phyloP scores from a whole-genome alignment of 2,888 invertebrate species.

The Heteromurus nitidus region DNA sequence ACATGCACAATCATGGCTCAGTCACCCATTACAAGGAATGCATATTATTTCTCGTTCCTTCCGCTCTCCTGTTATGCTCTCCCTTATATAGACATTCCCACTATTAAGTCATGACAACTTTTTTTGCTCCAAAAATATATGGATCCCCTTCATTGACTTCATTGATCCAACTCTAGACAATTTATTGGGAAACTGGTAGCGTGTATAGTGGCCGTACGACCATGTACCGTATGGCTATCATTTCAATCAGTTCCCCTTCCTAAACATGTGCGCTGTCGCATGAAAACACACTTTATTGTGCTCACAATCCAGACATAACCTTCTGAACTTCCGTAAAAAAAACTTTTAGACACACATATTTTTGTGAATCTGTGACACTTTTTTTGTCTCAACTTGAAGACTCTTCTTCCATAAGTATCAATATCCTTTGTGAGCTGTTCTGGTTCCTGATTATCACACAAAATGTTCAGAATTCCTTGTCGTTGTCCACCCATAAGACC shows the following conservation, averaged over 20 bases:
- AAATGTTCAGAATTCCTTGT: conserved; percentile 32
- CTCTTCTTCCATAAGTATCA: neutral
- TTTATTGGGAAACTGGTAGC: conserved; percentile 12
- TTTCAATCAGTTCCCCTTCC: neutral
- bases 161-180: neutral
- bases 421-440: neutral
- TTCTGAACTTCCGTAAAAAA: neutral
- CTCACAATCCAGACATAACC: neutral
- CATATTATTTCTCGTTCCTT: no score
- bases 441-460: neutral
- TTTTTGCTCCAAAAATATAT: neutral
- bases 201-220: neutral
- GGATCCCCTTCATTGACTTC: neutral
- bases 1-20: no score
- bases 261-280: neutral
- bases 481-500: conserved; percentile 18
- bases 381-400: neutral
- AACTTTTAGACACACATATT: neutral
- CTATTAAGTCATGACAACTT: neutral
- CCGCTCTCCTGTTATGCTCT: neutral
- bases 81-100: neutral
- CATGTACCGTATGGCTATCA: no score
- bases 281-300: neutral
- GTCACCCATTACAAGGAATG: no score
- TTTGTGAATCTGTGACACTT: neutral